Evolutionary conservation across 2,888 invertebrate species (phyloP).

Genomic region (Heteromyza rotundicornis): DNA sequence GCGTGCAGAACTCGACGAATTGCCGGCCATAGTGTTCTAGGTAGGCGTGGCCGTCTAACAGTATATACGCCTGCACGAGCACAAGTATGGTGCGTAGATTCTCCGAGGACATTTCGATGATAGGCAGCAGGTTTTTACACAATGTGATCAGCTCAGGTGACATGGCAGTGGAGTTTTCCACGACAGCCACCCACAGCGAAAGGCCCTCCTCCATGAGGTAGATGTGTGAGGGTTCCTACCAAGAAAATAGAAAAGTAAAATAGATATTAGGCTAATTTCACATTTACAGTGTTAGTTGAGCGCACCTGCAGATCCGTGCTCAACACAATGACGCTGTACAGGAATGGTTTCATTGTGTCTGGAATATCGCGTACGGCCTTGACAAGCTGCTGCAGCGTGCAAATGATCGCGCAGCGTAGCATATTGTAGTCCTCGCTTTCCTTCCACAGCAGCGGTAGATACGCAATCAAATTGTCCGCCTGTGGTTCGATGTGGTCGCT

Average conservation of each 20-base stretch:
- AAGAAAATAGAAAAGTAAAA: background rate
- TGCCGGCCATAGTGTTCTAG: conserved; percentile 74
- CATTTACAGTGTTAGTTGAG: background rate
- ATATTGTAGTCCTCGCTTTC: conserved; percentile 88
- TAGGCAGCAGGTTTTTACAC: conserved; percentile 75
- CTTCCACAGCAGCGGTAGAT: conserved; percentile 87
- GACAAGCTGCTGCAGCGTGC: conserved; percentile 80
- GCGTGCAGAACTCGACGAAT: conserved; percentile 74
- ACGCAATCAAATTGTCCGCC: conserved; percentile 75
- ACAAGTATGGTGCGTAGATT: conserved; percentile 79
- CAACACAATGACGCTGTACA: conserved; percentile 72
- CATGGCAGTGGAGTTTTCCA: conserved; percentile 76
- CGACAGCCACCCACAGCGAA: conserved; percentile 84
- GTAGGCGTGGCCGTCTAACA: conserved; percentile 80
- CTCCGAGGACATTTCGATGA: conserved; percentile 83
- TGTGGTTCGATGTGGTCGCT: conserved; percentile 74
- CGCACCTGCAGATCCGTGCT: conserved; percentile 76
- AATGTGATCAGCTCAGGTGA: conserved; percentile 74
- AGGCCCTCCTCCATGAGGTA: conserved; percentile 92
- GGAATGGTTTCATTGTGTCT: conserved; percentile 68
- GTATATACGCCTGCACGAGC: conserved; percentile 82
- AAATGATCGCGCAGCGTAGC: conserved; percentile 88
- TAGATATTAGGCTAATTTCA: background rate
- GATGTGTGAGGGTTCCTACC: conserved; percentile 77
- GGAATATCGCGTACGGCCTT: conserved; percentile 73